Percentiles rank a stretch among this genome's conserved stretches.
Conservation (phyloP, 2,797 vertebrate species). For the Channa striata region DNA sequence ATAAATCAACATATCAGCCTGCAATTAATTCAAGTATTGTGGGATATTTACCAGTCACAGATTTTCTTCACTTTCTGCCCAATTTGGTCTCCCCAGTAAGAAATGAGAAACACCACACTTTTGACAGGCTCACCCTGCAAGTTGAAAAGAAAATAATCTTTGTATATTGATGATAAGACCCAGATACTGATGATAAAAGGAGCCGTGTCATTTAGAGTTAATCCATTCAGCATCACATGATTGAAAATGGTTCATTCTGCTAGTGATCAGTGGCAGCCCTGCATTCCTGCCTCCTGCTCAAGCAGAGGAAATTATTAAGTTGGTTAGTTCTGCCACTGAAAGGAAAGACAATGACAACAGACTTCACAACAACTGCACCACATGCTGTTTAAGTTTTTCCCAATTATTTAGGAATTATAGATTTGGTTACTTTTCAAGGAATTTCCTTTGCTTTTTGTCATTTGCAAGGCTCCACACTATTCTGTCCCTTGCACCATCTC, state of each 20-base stretch:
- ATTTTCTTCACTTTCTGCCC: conserved; percentile 99
- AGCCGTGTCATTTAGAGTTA: neutral
- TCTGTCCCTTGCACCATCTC: neutral
- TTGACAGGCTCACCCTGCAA: conserved; percentile 90
- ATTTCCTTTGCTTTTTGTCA: neutral
- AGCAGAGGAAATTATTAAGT: conserved; percentile 47
- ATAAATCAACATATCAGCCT: neutral
- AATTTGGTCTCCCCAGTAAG: conserved; percentile 99
- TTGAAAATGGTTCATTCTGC: conserved; percentile 18
- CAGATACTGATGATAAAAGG: neutral
- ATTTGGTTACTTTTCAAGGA: neutral
- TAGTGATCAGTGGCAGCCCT: conserved; percentile 19
- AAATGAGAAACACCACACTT: conserved; percentile 94
- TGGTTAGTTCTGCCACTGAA: conserved; percentile 36
- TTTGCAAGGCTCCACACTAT: neutral
- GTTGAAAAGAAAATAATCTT: conserved; percentile 4
- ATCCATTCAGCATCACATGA: neutral
- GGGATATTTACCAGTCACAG: conserved; percentile 93
- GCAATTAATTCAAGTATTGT: neutral
- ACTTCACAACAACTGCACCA: neutral
- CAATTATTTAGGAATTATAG: neutral
- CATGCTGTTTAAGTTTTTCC: neutral
- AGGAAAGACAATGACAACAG: neutral
- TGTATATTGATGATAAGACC: neutral
- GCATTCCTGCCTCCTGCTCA: conserved; percentile 33